These are phyloP conservation scores for Thamnophis elegans DNA, from an alignment of 2,797 vertebrate species.

Conservation along the genomic window DNA sequence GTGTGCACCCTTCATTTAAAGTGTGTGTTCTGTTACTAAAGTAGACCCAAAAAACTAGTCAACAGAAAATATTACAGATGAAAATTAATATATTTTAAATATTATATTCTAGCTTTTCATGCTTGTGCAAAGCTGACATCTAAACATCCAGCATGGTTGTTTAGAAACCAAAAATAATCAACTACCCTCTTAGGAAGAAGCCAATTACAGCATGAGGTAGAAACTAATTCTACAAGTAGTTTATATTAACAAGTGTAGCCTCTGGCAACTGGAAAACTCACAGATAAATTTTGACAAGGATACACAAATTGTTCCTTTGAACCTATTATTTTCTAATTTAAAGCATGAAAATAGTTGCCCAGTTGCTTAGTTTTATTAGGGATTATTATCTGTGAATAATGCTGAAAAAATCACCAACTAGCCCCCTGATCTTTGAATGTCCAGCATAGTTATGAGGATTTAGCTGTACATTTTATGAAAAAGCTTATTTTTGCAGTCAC, in stretches of 20 bases:
- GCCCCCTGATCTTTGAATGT: background rate
- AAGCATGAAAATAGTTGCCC: constrained; percentile 24
- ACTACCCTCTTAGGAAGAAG: background rate
- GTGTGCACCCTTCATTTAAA: background rate
- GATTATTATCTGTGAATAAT: background rate
- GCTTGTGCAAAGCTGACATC: background rate
- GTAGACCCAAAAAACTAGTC: background rate
- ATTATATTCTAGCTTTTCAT: background rate
- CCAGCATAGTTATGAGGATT: background rate
- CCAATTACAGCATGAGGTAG: too few relatives aligned
- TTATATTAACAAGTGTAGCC: background rate
- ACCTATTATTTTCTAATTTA: constrained; percentile 13
- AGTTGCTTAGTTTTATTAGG: constrained; percentile 1
- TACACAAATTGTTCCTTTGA: background rate
- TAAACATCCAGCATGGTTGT: background rate
- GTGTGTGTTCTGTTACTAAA: background rate
- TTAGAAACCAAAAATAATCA: background rate
- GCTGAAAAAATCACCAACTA: constrained; percentile 11
- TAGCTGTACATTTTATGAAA: background rate
- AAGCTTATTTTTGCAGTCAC: background rate
- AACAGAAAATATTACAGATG: background rate
- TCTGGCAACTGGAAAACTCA: background rate
- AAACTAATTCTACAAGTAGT: background rate
- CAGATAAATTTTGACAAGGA: background rate
- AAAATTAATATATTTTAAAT: background rate